Evolutionary conservation across 2,113 vertebrate genomes (phyloP).

Genomic region (Chaenogobius annularis): DNA sequence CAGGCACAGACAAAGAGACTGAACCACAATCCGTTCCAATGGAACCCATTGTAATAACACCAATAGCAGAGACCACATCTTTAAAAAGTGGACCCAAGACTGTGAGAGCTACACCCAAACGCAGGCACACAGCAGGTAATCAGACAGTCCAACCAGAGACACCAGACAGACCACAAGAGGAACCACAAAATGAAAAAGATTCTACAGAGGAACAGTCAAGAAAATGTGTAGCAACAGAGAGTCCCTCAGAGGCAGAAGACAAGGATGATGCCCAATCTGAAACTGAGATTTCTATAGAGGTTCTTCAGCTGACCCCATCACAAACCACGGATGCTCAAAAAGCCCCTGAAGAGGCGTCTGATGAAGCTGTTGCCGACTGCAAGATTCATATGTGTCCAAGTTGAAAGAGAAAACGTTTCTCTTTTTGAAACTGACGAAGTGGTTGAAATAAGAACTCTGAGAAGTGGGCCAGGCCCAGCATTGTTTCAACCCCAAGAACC

Average conservation of each 20-base stretch:
- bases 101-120: neutral
- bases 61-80: neutral
- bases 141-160: too few species aligned
- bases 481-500: constrained; percentile 4
- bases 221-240: neutral
- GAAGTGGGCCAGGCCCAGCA: constrained; percentile 22
- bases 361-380: neutral
- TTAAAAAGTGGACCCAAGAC: neutral
- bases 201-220: neutral
- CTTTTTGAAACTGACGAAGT: neutral
- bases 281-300: neutral
- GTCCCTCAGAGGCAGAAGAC: neutral
- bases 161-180: neutral
- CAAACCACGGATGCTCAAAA: neutral
- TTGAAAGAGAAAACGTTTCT: neutral
- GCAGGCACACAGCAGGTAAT: neutral
- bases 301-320: constrained; percentile 4
- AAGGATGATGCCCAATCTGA: neutral
- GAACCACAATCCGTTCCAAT: neutral
- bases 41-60: neutral
- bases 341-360: neutral
- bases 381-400: neutral
- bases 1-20: neutral
- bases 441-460: constrained; percentile 23
- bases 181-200: neutral